A percentile compares a stretch with the other conserved stretches of the same genome.
Evolutionary conservation across 2,888 invertebrate genomes (phyloP).

Genomic region (Hipparchia semele): DNA sequence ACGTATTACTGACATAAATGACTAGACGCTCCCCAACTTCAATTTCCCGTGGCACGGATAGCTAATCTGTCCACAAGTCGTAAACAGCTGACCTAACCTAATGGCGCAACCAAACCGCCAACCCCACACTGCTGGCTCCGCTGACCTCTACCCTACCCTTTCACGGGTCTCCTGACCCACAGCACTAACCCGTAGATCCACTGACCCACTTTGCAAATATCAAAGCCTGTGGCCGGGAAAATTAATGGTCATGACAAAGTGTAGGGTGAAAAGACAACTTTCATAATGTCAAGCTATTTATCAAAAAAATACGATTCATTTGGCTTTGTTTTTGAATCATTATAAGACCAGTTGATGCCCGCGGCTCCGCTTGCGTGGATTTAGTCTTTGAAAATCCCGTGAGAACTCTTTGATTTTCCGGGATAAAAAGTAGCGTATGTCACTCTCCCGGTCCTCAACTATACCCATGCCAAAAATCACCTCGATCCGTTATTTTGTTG

Average conservation of each 20-base stretch:
- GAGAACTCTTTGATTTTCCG: too few species aligned
- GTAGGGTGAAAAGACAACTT: conserved; percentile 6
- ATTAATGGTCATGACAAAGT: conserved; percentile 46
- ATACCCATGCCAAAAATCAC: too few species aligned
- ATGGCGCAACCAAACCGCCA: conserved; percentile 43
- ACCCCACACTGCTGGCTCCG: conserved; percentile 50
- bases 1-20: too few species aligned
- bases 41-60: conserved; percentile 37
- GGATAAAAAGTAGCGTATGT: too few species aligned
- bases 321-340: not conserved
- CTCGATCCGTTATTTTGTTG: too few species aligned
- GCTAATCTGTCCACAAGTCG: conserved; percentile 52
- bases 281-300: conserved; percentile 9
- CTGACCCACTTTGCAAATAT: conserved; percentile 64
- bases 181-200: conserved; percentile 33
- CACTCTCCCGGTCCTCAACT: too few species aligned
- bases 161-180: conserved; percentile 14
- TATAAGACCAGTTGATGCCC: too few species aligned
- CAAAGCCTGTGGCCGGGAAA: conserved; percentile 44
- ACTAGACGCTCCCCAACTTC: not conserved
- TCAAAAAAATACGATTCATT: not conserved
- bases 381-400: too few species aligned
- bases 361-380: too few species aligned
- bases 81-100: conserved; percentile 61
- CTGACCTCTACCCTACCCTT: conserved; percentile 58